Evolutionary conservation across 2,113 vertebrate species (phyloP).

Genomic region (Phainopepla nitens): DNA sequence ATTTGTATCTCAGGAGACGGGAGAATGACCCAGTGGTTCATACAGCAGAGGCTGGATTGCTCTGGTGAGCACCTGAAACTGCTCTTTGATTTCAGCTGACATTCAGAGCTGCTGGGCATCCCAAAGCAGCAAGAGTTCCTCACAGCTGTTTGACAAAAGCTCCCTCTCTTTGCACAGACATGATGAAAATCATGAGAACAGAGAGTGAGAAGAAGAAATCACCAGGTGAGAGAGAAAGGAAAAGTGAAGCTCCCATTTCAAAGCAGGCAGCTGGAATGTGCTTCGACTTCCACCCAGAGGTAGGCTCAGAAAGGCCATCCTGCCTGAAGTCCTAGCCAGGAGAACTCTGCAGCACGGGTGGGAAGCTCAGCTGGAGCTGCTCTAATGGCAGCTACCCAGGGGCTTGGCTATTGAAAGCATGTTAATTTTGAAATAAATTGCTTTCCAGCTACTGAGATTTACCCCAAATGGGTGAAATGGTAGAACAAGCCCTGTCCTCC

Average conservation of each 20-base stretch:
- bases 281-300: conserved; percentile 87
- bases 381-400: not conserved
- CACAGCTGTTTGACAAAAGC: not conserved
- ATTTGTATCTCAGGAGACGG: conserved; percentile 86
- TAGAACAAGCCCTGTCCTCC: not conserved
- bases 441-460: not conserved
- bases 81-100: not conserved
- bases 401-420: not conserved
- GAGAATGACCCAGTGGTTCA: conserved; percentile 81
- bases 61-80: conserved; percentile 67
- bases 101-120: not conserved
- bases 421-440: not conserved
- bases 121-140: not conserved
- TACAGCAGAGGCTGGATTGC: conserved; percentile 79
- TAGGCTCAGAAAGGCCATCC: conserved; percentile 26
- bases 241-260: conserved; percentile 69
- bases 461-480: not conserved
- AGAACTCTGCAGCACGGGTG: not conserved
- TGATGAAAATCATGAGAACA: conserved; percentile 80
- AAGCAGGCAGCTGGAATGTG: conserved; percentile 80
- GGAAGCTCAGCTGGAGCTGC: not conserved
- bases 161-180: conserved; percentile 65
- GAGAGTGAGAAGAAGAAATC: conserved; percentile 25
- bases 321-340: not conserved
- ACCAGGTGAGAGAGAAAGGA: conserved; percentile 56